These are phyloP conservation scores for Drosophila falleni DNA, from an alignment of 2,888 invertebrate genomes.

Conservation along the genomic window DNA sequence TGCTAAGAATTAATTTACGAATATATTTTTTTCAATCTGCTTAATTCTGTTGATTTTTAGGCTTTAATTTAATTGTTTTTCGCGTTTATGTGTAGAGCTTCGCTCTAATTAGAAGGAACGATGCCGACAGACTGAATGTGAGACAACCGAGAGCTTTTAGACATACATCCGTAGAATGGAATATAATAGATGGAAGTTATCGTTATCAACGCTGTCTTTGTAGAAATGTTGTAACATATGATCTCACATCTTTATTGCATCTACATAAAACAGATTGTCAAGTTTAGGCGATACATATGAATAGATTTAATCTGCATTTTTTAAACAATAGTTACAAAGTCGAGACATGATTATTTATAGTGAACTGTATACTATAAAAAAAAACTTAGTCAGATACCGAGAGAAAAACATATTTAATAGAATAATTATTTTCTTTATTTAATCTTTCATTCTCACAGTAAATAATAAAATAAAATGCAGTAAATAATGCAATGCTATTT, in stretches of 20 bases:
- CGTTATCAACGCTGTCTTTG: conserved; percentile 51
- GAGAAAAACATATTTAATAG: too few species aligned
- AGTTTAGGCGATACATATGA: background rate
- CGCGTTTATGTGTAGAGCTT: conserved; percentile 45
- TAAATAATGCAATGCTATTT: background rate
- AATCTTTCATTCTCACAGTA: background rate
- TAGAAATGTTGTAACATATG: conserved; percentile 4
- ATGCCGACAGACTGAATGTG: conserved; percentile 69
- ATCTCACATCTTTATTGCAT: background rate
- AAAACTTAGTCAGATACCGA: too few species aligned
- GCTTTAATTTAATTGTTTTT: too few species aligned
- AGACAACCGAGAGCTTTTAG: conserved; percentile 32
- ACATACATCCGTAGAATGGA: conserved; percentile 24
- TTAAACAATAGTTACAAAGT: too few species aligned
- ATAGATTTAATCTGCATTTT: too few species aligned
- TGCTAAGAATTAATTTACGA: too few species aligned
- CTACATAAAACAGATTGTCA: background rate
- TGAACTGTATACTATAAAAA: too few species aligned
- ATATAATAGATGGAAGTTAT: conserved; percentile 26
- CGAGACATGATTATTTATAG: too few species aligned
- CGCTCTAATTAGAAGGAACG: conserved; percentile 76
- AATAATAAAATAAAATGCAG: background rate
- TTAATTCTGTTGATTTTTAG: too few species aligned
- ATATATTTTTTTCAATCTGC: too few species aligned
- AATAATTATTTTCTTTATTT: too few species aligned